Evolutionary conservation across 2,797 vertebrate species (phyloP).

Genomic region (Chloroceryle amazona): DNA sequence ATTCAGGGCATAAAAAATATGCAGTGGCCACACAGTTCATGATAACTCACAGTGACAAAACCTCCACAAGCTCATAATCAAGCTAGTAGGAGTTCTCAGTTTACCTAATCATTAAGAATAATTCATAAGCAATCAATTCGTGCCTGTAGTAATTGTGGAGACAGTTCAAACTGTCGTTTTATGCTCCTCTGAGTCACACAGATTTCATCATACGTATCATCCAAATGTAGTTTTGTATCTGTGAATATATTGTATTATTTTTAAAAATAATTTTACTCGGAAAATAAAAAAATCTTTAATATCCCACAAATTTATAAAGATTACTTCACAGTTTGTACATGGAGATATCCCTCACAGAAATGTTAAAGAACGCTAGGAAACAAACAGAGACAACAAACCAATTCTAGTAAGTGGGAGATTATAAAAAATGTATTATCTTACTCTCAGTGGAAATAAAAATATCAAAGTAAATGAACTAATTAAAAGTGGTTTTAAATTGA

Average conservation of each 20-base stretch:
- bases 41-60: background rate
- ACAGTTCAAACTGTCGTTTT: background rate
- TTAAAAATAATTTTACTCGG: background rate
- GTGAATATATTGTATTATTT: background rate
- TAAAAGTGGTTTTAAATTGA: background rate
- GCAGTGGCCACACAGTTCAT: background rate
- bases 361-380: background rate
- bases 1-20: background rate
- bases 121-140: background rate
- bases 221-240: background rate
- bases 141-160: background rate
- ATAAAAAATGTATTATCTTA: background rate
- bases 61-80: background rate
- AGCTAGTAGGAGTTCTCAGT: background rate
- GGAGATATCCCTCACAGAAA: background rate
- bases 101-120: background rate
- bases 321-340: background rate
- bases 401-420: background rate
- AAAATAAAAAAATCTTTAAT: background rate
- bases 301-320: background rate
- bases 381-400: background rate
- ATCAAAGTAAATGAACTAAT: background rate
- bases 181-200: background rate
- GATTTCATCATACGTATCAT: background rate
- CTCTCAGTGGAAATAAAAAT: background rate